Base-by-base conservation (phyloP, 2,113 vertebrate genomes). In the Xiphophorus hellerii region DNA sequence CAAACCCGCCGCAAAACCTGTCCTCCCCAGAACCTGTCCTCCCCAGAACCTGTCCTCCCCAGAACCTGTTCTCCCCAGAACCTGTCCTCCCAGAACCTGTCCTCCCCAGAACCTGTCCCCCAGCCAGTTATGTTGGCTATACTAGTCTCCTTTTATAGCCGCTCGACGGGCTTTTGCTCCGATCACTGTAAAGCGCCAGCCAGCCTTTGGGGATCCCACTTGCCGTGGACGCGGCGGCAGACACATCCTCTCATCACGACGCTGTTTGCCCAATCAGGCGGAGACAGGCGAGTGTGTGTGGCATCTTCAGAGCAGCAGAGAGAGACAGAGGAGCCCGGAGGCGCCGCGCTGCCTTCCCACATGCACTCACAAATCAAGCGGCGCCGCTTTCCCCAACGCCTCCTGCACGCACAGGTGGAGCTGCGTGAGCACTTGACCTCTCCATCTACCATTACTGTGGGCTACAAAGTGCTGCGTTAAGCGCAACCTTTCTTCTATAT, bases 11-110 rank as follows among this genome's bases (percentile, higher is more conserved):
- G 2, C 81, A 90, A 78, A 93, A 93, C 90, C 94, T 94, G 93
- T 94, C 92, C 91, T 91, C 90, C 88, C 83, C 80, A 90, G 80
- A 93, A 93, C 89, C 94, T 94, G 93, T 94, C 92, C 91, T 91
- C 89, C 90, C 90, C 90, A 90, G 92, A 91, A 91, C 92, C 31
- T 33, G 31, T 33, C 31, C 31, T 7, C 31, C 31, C 31, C 31
- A 33, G 31, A 30, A 30, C 30, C 30, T 30, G 93, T 94, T 92
- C 91, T 92, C 89, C 90, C 90, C 28, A 28, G 28, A 28, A 28
- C 28, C 28, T 28, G 28, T 28, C 28, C 28, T 28, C 87, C 84
- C 81, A 90, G 80, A 93, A 93, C 90, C 94, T 94, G 93, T 94
- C 92, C 91, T 92, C 89, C 90, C 90, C 90, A 90, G 92, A 91